phyloP scores from a whole-genome alignment of 1,140 invertebrate species.

The Bombus superbus region DNA sequence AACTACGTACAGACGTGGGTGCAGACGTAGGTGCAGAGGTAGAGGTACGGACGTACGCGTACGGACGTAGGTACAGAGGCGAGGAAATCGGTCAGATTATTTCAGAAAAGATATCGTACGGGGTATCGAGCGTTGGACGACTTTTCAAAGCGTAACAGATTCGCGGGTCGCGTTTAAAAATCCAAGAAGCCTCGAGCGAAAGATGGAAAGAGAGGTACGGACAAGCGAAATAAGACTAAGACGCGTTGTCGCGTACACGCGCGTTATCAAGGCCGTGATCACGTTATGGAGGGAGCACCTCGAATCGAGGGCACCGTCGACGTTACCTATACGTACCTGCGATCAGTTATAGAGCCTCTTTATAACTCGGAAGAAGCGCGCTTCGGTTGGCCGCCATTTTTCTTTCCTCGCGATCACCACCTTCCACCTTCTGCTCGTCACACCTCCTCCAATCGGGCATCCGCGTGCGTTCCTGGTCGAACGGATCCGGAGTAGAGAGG shows the following conservation, averaged over 20 bases:
- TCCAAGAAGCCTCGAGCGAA: too few species aligned
- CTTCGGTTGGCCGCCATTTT: slow-evolving; percentile 32
- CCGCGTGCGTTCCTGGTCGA: not conserved
- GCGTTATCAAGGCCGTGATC: slow-evolving; percentile 52
- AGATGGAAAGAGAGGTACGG: not conserved
- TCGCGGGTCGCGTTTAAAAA: slow-evolving; percentile 10
- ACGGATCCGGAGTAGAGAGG: not conserved
- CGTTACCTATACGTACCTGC: slow-evolving; percentile 29
- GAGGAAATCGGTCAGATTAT: not conserved
- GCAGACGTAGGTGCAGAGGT: too few species aligned
- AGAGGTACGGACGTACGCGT: too few species aligned
- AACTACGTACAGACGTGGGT: too few species aligned
- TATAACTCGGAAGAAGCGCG: slow-evolving; percentile 18
- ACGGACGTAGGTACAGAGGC: too few species aligned
- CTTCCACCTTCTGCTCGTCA: too few species aligned
- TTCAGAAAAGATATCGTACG: not conserved
- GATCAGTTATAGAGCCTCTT: slow-evolving; percentile 30
- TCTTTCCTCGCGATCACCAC: not conserved
- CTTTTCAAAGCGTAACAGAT: not conserved
- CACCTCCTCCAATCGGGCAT: not conserved
- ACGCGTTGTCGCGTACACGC: slow-evolving; percentile 2
- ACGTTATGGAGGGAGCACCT: slow-evolving; percentile 39
- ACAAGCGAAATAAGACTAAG: not conserved
- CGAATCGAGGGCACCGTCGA: slow-evolving; percentile 45
- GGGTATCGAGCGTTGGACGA: not conserved